A percentile compares a stretch with the other conserved stretches of the same genome.
phyloP scores from a whole-genome alignment of 2,113 vertebrate species.

The Stegostoma tigrinum region DNA sequence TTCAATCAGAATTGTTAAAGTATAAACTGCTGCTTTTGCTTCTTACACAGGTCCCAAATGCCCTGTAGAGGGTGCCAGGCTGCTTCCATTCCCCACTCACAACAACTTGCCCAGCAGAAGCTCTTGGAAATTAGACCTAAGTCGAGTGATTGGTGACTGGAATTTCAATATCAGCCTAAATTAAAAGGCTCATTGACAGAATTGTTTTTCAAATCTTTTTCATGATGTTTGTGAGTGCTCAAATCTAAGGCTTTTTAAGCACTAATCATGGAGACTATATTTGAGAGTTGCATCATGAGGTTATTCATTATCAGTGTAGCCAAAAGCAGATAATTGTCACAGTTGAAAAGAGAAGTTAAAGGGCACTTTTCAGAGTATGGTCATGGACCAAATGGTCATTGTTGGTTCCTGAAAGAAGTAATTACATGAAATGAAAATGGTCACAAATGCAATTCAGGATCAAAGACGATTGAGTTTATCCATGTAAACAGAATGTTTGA shows the following conservation, averaged over 20 bases:
- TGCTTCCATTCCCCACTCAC: not conserved
- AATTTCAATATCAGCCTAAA: not conserved
- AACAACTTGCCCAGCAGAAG: not conserved
- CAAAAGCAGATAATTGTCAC: not conserved
- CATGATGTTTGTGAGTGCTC: constrained; percentile 6
- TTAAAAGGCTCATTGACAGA: constrained; percentile 3
- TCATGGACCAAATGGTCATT: constrained; percentile 4
- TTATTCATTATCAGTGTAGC: constrained; percentile 6
- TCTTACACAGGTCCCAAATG: not conserved
- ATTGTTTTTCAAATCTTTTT: not conserved
- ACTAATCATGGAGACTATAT: not conserved
- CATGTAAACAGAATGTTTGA: not conserved
- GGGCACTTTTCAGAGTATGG: not conserved
- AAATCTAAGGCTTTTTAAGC: not conserved
- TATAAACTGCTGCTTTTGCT: not conserved
- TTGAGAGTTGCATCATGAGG: not conserved
- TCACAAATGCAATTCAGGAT: not conserved
- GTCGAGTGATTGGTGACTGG: not conserved
- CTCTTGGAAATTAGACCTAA: not conserved
- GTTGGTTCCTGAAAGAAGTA: not conserved
- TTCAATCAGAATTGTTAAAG: not conserved
- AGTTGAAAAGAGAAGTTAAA: constrained; percentile 1
- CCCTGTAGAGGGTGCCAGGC: not conserved
- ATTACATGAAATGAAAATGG: constrained; percentile 14
- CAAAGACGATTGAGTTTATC: not conserved